These are phyloP conservation scores for Phylloscopus trochilus DNA, from an alignment of 2,113 vertebrate species.

Conservation along the genomic window DNA sequence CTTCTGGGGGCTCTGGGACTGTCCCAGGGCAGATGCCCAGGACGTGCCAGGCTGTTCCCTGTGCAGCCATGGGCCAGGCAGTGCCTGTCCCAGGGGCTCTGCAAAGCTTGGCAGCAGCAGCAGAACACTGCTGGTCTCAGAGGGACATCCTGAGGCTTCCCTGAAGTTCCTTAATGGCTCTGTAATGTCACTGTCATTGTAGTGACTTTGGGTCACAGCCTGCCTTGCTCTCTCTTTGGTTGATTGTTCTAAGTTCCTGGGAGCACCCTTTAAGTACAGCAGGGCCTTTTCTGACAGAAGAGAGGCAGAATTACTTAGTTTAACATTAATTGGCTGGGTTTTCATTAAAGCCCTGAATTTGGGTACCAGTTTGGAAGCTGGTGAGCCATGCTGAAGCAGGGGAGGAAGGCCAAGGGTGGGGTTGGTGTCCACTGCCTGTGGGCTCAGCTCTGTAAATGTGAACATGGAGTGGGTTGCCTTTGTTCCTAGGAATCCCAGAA, in stretches of 20 bases:
- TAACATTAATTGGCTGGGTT: neutral
- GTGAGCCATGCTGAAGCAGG: neutral
- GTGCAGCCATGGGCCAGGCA: accelerated
- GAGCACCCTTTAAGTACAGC: neutral
- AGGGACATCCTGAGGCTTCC: neutral
- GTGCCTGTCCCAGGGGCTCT: neutral
- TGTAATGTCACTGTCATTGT: neutral
- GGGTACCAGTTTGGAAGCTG: neutral
- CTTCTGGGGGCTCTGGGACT: neutral
- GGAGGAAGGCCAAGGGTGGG: neutral
- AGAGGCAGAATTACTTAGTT: neutral
- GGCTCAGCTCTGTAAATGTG: neutral
- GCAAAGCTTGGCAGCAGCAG: neutral
- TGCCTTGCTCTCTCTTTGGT: neutral
- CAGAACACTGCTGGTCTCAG: neutral
- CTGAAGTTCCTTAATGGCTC: neutral
- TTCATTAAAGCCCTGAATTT: neutral
- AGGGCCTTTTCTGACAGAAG: neutral
- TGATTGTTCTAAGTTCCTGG: neutral
- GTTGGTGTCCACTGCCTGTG: neutral
- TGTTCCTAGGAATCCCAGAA: neutral
- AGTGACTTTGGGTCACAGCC: neutral
- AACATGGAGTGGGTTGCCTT: neutral
- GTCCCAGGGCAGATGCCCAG: neutral
- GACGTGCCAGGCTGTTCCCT: neutral